Evolutionary conservation across 2,888 invertebrate genomes (phyloP), one percentile per base, ranked within the genome.

Genomic region (Achlya flavicornis): DNA sequence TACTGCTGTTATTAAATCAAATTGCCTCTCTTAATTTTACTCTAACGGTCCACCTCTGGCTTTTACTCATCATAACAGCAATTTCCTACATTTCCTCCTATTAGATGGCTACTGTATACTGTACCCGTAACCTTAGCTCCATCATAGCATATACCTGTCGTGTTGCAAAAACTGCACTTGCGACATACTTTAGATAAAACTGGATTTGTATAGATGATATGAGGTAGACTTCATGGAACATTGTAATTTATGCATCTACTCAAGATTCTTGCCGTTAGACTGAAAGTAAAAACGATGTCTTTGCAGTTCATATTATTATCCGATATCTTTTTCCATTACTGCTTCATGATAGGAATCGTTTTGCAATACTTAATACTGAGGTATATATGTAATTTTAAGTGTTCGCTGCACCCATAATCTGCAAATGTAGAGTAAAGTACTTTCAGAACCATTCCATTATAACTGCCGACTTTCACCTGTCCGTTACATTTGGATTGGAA

Each of bases 401-500:
- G 7, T 72, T 75, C 72, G 72, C 73, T 69, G 68, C 68, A 68
- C 68, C 72, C 70, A 74, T 77, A 74, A 73, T 70, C 71, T 69
- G 70, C 66, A 71, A 73, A 71, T 73, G 16, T 43, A 60, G 43
- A 59, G 41, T 60, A 60, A 19, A 43, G 41, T 73, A 53, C 53
- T 53, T 4, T n/a, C 53, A 53, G 76, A 75, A 77, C 77, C 80
- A 81, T 83, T 80, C 80, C 79, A 83, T 84, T 79, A 79, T 76
- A 75, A 35, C 35, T 68, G 76, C 70, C 68, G 72, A 85, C 90
- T 92, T 92, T 92, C 90, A 88, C 92, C 85, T 84, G 86, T 82
- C 87, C 75, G 84, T 89, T 89, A 84, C 76, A 78, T 83, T 86
- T 78, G 81, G 82, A 86, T 86, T 85, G 81, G 78, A 81, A 84